These are phyloP conservation scores for Cavia aperea DNA, from an alignment of 2,113 vertebrate species.

Conservation along the genomic window DNA sequence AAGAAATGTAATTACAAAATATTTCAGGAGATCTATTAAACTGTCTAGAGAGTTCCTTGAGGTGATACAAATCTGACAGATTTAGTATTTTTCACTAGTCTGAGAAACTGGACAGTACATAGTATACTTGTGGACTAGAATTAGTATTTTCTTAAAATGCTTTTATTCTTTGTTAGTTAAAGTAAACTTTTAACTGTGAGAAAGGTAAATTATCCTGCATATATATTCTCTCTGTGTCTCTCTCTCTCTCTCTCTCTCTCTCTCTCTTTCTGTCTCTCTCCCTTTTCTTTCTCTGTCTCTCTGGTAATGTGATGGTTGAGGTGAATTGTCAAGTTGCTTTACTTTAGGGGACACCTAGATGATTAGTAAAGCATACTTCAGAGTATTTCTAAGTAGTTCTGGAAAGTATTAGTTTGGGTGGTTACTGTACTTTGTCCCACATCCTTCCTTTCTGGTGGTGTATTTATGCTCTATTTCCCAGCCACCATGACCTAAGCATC, in stretches of 20 bases:
- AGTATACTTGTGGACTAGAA: slow-evolving; percentile 50
- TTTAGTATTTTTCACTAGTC: slow-evolving; percentile 58
- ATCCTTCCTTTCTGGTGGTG: neutral
- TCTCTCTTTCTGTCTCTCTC: neutral
- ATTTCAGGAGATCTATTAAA: slow-evolving; percentile 61
- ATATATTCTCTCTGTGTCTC: neutral
- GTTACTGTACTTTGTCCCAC: neutral
- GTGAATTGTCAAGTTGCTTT: neutral
- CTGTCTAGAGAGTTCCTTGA: slow-evolving; percentile 57
- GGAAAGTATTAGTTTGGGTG: neutral
- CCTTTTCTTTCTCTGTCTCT: neutral
- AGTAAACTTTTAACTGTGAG: neutral
- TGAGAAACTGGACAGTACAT: slow-evolving; percentile 46
- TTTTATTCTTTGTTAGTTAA: slow-evolving; percentile 41
- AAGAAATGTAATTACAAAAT: slow-evolving; percentile 65
- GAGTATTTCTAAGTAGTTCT: neutral
- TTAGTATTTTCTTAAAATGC: slow-evolving; percentile 58
- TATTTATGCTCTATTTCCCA: neutral
- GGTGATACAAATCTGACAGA: slow-evolving; percentile 52
- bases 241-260: too few species aligned
- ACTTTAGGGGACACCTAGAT: neutral
- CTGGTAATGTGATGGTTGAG: neutral
- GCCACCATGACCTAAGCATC: neutral
- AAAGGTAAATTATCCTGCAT: neutral
- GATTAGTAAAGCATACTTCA: neutral